A percentile compares a stretch with the other conserved stretches of the same genome.
phyloP scores from a whole-genome alignment of 2,797 vertebrate genomes.

The Coilia nasus region DNA sequence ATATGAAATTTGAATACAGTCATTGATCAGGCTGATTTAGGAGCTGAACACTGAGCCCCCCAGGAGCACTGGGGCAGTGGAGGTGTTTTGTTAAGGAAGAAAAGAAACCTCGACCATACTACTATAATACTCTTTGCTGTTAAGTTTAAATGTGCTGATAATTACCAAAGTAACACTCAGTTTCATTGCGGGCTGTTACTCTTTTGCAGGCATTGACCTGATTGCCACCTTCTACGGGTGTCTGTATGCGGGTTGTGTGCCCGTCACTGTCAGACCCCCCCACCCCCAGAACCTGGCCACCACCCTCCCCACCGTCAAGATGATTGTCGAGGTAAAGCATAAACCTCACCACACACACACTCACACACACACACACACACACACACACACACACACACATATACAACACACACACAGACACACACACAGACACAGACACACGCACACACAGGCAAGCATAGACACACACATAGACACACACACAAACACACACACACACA shows the following conservation, averaged over 20 bases:
- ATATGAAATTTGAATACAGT: too few relatives aligned
- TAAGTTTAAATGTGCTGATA: too few relatives aligned
- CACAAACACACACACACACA: background rate
- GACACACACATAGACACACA: too few relatives aligned
- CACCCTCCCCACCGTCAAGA: slow-evolving; percentile 95
- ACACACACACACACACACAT: background rate
- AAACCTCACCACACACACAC: background rate
- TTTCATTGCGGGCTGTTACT: background rate
- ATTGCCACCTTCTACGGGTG: slow-evolving; percentile 97
- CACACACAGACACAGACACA: background rate
- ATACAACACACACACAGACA: too few relatives aligned
- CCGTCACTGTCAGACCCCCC: slow-evolving; percentile 91
- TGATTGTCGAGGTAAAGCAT: slow-evolving; percentile 92
- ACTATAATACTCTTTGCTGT: too few relatives aligned
- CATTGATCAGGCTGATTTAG: too few relatives aligned
- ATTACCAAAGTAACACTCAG: too few relatives aligned
- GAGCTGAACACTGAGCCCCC: too few relatives aligned
- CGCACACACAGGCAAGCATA: background rate
- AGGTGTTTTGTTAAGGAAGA: too few relatives aligned
- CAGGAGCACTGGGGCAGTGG: too few relatives aligned
- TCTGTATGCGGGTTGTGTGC: slow-evolving; percentile 92
- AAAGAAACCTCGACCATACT: too few relatives aligned
- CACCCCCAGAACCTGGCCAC: slow-evolving; percentile 95
- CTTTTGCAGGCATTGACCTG: slow-evolving; percentile 85
- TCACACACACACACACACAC: background rate